Percentiles rank a stretch among this genome's conserved stretches.
phyloP scores from a whole-genome alignment of 1,140 invertebrate genomes.

The Parasteatoda tepidariorum region DNA sequence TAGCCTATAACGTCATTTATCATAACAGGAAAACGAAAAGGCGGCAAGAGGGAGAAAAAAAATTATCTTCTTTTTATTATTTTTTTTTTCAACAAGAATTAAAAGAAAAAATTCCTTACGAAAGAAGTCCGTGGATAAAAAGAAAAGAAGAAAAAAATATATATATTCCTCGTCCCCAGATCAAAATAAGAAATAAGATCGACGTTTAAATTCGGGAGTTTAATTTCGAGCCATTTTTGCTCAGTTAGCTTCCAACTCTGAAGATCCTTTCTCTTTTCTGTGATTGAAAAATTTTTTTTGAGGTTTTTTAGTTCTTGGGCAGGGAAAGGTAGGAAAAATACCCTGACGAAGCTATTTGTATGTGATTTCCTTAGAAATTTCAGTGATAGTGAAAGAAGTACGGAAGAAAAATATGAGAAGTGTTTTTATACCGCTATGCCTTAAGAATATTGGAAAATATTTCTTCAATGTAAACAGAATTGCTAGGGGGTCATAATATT shows the following conservation, averaged over 20 bases:
- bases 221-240: conserved; percentile 2
- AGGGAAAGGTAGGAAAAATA: too few relatives aligned
- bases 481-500: too few relatives aligned
- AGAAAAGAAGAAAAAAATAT: not conserved
- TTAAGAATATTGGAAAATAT: too few relatives aligned
- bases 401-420: too few relatives aligned
- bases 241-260: not conserved
- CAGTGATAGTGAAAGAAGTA: too few relatives aligned
- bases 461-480: too few relatives aligned
- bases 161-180: not conserved
- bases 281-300: too few relatives aligned
- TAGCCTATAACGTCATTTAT: conserved; percentile 21
- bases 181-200: not conserved
- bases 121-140: not conserved
- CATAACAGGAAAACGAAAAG: not conserved
- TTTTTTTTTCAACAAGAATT: not conserved
- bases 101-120: not conserved
- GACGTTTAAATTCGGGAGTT: not conserved
- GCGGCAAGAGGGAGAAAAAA: not conserved
- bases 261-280: too few relatives aligned
- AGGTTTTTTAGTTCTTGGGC: too few relatives aligned
- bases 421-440: too few relatives aligned
- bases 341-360: too few relatives aligned
- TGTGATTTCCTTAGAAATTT: too few relatives aligned
- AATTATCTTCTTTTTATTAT: not conserved